These are phyloP conservation scores for Lydus trimaculatus DNA, from an alignment of 2,888 invertebrate genomes.

Conservation along the genomic window DNA sequence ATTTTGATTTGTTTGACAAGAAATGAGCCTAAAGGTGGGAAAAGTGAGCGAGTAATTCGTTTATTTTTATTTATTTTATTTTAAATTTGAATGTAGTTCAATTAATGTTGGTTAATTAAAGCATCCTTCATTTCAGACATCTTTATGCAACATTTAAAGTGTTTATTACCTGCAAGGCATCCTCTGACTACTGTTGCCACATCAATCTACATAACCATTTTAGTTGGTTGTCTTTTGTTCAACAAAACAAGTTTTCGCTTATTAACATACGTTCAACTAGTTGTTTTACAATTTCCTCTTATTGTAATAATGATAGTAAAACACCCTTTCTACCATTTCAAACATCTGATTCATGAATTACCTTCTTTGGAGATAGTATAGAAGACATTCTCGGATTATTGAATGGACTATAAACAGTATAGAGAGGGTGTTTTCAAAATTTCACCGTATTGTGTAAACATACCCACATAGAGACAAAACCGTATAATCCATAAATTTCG, in stretches of 20 bases:
- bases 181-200: neutral
- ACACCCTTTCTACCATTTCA: no score
- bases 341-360: no score
- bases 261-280: neutral
- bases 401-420: neutral
- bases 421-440: neutral
- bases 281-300: neutral
- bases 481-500: constrained; percentile 3
- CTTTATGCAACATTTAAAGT: neutral
- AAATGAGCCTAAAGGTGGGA: neutral
- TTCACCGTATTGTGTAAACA: neutral
- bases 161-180: neutral
- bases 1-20: neutral
- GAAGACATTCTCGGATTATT: neutral
- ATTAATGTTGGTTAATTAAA: neutral
- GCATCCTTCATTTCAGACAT: neutral
- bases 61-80: no score
- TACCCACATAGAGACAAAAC: neutral
- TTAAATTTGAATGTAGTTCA: neutral
- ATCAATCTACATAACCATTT: neutral
- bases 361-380: no score
- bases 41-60: neutral
- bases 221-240: neutral
- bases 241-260: neutral
- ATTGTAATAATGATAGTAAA: neutral